phyloP scores from a whole-genome alignment of 2,888 invertebrate genomes.

The Eristalis pertinax region DNA sequence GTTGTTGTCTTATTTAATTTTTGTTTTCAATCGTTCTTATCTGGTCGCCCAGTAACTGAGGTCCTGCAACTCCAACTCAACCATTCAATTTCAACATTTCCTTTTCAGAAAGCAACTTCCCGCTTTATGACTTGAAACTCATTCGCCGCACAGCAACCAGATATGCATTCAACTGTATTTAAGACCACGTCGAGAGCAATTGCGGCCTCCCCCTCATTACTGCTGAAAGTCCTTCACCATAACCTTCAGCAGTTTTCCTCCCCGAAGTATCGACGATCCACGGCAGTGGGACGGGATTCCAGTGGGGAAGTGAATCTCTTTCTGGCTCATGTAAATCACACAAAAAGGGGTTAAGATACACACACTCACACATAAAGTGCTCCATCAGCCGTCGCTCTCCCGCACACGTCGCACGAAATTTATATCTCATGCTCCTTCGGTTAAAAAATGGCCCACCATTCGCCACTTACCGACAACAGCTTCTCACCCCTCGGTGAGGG shows the following conservation, averaged over 20 bases:
- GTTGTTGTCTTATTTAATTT: no score
- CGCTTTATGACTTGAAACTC: no score
- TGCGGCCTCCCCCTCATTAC: not conserved
- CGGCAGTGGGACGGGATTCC: not conserved
- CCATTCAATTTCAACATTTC: no score
- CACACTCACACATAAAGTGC: constrained; percentile 1
- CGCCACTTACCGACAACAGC: constrained; percentile 54
- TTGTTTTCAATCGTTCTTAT: no score
- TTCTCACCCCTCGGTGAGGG: constrained; percentile 25
- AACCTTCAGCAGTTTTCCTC: not conserved
- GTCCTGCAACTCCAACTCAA: no score
- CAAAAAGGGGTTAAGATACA: constrained; percentile 47
- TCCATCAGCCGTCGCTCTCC: not conserved
- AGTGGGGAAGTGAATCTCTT: not conserved
- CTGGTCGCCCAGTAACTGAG: no score
- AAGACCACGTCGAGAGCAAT: no score
- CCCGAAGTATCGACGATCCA: not conserved
- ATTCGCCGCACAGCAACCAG: no score
- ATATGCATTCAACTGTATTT: no score
- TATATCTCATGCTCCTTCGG: constrained; percentile 31
- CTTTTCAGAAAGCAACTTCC: no score
- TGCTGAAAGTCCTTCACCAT: not conserved
- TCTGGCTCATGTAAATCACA: not conserved
- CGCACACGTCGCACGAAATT: constrained; percentile 8
- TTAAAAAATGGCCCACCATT: constrained; percentile 58